These are phyloP conservation scores for Flexamia atlantica DNA, from an alignment of 2,888 invertebrate genomes.

Conservation along the genomic window DNA sequence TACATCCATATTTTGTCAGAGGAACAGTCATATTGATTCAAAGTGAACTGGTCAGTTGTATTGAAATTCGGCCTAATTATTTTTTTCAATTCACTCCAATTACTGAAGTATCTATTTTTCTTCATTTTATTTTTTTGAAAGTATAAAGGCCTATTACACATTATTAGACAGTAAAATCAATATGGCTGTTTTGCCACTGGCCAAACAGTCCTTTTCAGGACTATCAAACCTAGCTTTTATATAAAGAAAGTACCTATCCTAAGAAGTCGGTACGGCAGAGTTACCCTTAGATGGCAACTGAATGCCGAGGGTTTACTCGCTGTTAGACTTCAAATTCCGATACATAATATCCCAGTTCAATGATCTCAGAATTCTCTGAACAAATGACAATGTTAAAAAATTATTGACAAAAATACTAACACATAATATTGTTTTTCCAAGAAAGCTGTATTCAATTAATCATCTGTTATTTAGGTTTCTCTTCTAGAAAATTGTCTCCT, in stretches of 20 bases:
- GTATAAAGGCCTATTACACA: no score
- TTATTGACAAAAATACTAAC: neutral
- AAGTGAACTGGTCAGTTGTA: neutral
- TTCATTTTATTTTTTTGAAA: no score
- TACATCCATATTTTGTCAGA: neutral
- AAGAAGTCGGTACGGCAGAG: neutral
- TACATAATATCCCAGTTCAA: neutral
- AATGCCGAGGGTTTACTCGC: constrained; percentile 39
- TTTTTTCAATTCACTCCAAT: no score
- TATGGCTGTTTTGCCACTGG: constrained; percentile 18
- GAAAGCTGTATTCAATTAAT: neutral
- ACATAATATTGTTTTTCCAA: neutral
- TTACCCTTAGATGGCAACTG: constrained; percentile 47
- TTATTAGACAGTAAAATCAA: neutral
- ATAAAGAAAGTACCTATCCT: neutral
- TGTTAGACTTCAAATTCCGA: neutral
- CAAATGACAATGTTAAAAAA: neutral
- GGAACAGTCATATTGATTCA: constrained; percentile 18
- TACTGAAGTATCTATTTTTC: no score
- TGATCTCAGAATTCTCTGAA: neutral
- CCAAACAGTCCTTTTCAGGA: constrained; percentile 55
- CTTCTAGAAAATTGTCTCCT: constrained; percentile 15
- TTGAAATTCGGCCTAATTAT: neutral
- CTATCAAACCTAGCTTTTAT: neutral
- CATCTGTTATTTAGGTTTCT: constrained; percentile 9